Base-by-base conservation (phyloP, 2,113 vertebrate genomes). In the Zootoca vivipara region DNA sequence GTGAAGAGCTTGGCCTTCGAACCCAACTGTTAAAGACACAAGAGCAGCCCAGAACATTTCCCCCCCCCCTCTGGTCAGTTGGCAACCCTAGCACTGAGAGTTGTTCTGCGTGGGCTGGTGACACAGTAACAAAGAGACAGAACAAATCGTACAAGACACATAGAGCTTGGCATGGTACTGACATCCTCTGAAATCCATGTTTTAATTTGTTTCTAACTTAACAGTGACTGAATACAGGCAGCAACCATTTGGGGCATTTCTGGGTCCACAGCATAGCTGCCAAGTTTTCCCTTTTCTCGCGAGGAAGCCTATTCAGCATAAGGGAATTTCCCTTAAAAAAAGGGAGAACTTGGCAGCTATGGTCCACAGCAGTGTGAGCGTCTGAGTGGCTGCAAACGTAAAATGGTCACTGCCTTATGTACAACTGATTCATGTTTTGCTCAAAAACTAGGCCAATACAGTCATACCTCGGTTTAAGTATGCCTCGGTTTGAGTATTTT, bases 401-500 rank as follows among this genome's bases (percentile, higher is more conserved):
- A 52, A 52, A 52, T 52, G 46, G 46, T 10, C 46, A 52, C 46
- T 52, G 46, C 46, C 46, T 52, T 52, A 52, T 52, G 22, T 5
- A 56, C 42, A n/a, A 56, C 15, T 70, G 40, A 1, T 12, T 67
- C 40, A 72, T 70, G 4, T 56, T 79, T 18, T 79, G 16, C 26
- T 70, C 28, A 82, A 69, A 90, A 88, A 80, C 52, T 72, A 6
- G 65, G 10, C 85, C 74, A 93, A 69, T 35, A n/a, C n/a, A n/a
- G n/a, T n/a, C n/a, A n/a, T n/a, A n/a, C n/a, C n/a, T n/a, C n/a
- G n/a, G n/a, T n/a, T n/a, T n/a, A n/a, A n/a, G n/a, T n/a, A n/a
- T n/a, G n/a, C n/a, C n/a, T n/a, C n/a, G n/a, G n/a, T n/a, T n/a
- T n/a, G n/a, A n/a, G n/a, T n/a, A n/a, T n/a, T n/a, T n/a, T n/a